Base-by-base conservation (phyloP, 2,888 invertebrate species). In the Allacma fusca region DNA sequence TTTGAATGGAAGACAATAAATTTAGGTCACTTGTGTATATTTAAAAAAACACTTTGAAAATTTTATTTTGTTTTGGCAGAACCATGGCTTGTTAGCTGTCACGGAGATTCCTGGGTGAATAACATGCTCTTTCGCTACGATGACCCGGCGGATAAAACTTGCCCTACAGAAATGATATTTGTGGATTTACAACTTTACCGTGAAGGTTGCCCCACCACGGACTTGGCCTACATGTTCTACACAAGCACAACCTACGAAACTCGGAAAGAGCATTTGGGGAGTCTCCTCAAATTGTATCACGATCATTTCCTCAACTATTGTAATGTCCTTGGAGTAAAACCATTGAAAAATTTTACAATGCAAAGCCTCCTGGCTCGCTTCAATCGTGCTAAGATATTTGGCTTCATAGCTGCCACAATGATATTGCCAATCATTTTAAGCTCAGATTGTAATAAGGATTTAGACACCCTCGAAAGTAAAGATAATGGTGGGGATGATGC, bases 201-300 rank as follows among this genome's bases (percentile, higher is more conserved):
- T 57, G 79, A 80, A 50, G 71, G 68, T 19, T 81, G 81, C 62
- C 79, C 78, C 4, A 80, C 81, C 1, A 62, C 76, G 12, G 81
- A 81, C 59, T 68, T 81, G n/a, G 73, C 81, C 13, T 81, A 80
- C 74, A 70, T 80, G 57, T 43, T 77, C 13, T 78, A 78, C 68
- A 62, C 80, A 1, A 74, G 75, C 28, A 79, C 78, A 16, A 57
- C 40, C 21, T 28, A 59, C 24, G 69, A 81, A 19, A 68, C 84
- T 21, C 78, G 84, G 7, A 59, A 78, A 9, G 69, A 77, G 16
- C 81, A 85, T 68, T 78, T 80, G 64, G 83, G 85, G 28, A 80
- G 81, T 0, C 80, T 85, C 7, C 81, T 86, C 59, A 65, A 81
- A 19, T 77, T 80, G 16, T 86, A 86, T 77, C 83, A 84, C 72